Evolutionary conservation across 2,113 vertebrate species (phyloP), one percentile per base, ranked within the genome.

Genomic region (Lepus timidus): DNA sequence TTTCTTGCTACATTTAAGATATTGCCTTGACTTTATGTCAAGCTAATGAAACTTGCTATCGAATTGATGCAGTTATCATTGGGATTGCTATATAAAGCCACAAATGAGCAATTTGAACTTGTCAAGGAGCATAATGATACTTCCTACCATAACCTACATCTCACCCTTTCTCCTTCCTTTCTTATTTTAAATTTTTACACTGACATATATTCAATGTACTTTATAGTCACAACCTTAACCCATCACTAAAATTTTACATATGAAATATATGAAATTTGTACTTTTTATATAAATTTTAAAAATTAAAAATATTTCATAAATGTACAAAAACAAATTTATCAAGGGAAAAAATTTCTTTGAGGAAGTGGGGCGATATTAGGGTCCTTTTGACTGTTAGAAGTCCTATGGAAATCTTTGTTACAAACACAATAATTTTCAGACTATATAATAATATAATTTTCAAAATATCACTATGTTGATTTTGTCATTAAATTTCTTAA

Each of bases 1-100:
- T 84, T 76, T 91, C n/a, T 81, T 83, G 29, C 81, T 88, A 85
- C 8, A 39, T 73, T 89, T 93, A 39, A 89, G 91, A 25, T 93
- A 82, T 29, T 33, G 25, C 61, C 68, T 65, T 75, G 20, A 39
- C 70, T 96, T 89, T 80, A 58, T 80, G 16, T 82, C 29, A 87
- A 29, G 65, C 44, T 91, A 80, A 86, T 94, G 86, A 96, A 86
- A 93, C 22, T 80, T 94, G 19, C 65, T 64, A 27, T 29, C 81
- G 51, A 68, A 68, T 39, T 73, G 19, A 82, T 10, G 4, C n/a
- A 80, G 17, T 39, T 81, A 31, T 71, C 78, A 61, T 44, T 64
- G 52, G 51, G 27, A 74, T 84, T 22, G 27, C 19, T 62, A 7
- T 33, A 83, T 14, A 81, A 91, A 81, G 16, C 1, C 13, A 78